These are phyloP conservation scores for Thalassarche chlororhynchos DNA, from an alignment of 2,113 vertebrate genomes.

Conservation along the genomic window DNA sequence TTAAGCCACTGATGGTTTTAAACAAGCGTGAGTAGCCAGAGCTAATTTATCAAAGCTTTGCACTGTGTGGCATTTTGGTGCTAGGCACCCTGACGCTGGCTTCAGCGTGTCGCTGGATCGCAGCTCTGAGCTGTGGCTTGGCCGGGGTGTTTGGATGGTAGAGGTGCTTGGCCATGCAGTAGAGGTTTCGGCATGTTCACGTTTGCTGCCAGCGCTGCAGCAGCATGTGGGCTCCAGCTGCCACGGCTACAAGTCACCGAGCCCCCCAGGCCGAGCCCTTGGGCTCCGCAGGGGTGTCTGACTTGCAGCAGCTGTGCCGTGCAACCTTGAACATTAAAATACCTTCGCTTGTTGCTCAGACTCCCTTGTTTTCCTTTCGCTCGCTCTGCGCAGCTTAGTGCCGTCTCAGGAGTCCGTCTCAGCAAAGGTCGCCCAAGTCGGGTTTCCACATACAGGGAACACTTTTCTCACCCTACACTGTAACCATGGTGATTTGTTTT, in stretches of 20 bases:
- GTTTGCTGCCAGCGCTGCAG: not conserved
- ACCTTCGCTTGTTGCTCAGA: not conserved
- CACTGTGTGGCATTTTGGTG: not conserved
- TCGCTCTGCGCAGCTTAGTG: not conserved
- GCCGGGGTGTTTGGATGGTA: not conserved
- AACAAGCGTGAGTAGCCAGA: not conserved
- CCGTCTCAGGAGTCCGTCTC: not conserved
- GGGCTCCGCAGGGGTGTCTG: not conserved
- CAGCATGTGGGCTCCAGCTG: not conserved
- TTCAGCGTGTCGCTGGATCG: accelerated
- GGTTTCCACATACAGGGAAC: not conserved
- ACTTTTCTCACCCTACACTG: not conserved
- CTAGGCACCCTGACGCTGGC: not conserved
- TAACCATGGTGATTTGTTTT: constrained; percentile 62
- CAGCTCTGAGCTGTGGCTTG: not conserved
- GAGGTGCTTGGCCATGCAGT: not conserved
- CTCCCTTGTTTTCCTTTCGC: not conserved
- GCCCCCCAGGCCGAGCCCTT: not conserved
- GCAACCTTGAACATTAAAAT: not conserved
- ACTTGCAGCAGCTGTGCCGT: not conserved
- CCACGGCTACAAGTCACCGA: not conserved
- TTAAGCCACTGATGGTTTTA: not conserved
- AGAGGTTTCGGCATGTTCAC: not conserved
- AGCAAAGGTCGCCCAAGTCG: not conserved
- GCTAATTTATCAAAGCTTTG: not conserved